Evolutionary conservation across 2,888 invertebrate genomes (phyloP), one percentile per base, ranked within the genome.

Genomic region (Dermolepida albohirtum): DNA sequence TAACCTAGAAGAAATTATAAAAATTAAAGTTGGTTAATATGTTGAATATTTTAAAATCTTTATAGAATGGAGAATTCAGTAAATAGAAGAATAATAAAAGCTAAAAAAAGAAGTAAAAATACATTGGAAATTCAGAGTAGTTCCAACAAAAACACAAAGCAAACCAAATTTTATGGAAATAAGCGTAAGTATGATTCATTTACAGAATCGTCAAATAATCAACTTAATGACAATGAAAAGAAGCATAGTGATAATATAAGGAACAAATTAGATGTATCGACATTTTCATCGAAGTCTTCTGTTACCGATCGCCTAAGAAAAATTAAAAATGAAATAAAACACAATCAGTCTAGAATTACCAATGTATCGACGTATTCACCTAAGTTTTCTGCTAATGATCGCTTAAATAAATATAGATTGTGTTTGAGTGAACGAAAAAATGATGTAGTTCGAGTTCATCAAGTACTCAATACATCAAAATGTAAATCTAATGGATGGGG

Each of bases 321-420:
- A 2, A 5, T 1, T 11, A 52, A 68, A 50, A n/a, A 4, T 17
- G 17, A 47, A n/a, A 14, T 8, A 14, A 14, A 14, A 47, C 17
- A 14, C 14, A n/a, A 14, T 47, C 2, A 47, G 4, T 55, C 22
- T 40, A 5, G 2, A 34, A 34, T 34, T 6, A 34, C 1, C 34
- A 14, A 34, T 39, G 16, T 27, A n/a, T 43, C 50, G 14, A n/a
- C 50, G 14, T 22, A 22, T 22, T 22, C 22, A 22, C 22, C 1
- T 22, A 41, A 17, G 22, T 71, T 71, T 69, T 67, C 71, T 22
- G 74, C 73, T 12, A 66, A 71, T 43, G 65, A 68, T n/a, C 63
- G 74, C 4, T 44, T 74, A 43, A 66, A 69, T 51, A 66, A 59
- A 8, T 57, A 73, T 17, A 65, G 72, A 55, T 34, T 50, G 5